These are phyloP conservation scores for Chamaea fasciata DNA, from an alignment of 2,113 vertebrate genomes.

Conservation along the genomic window DNA sequence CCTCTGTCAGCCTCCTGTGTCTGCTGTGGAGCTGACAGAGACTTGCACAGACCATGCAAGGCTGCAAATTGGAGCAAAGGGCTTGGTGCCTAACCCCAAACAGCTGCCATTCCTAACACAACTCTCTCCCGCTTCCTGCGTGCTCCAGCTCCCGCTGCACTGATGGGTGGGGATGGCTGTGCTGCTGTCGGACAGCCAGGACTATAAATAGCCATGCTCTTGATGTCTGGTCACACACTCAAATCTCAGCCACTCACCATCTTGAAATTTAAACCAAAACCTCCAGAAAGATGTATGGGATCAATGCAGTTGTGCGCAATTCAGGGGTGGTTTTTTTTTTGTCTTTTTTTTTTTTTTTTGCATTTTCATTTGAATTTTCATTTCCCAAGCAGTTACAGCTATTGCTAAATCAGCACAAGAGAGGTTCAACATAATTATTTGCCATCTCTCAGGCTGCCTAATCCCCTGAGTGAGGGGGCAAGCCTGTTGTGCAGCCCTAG, in stretches of 20 bases:
- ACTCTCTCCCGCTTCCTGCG: not conserved
- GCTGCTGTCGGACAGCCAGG: not conserved
- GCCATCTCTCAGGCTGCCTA: not conserved
- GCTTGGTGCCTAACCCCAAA: not conserved
- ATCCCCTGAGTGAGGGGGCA: not conserved
- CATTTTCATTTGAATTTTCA: not conserved
- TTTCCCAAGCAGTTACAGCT: not conserved
- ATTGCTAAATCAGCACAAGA: not conserved
- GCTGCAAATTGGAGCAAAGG: rapidly evolving
- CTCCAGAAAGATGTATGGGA: not conserved
- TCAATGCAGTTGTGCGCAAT: not conserved
- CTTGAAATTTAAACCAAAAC: not conserved
- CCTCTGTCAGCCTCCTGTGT: not conserved
- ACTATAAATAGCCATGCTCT: not conserved
- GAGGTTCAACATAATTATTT: not conserved
- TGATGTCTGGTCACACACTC: not conserved
- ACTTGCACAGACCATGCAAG: rapidly evolving
- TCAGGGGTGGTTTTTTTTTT: not conserved
- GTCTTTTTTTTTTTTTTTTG: not conserved
- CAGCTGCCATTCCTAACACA: not conserved
- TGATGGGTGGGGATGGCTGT: rapidly evolving
- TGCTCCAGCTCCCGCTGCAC: rapidly evolving
- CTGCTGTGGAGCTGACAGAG: not conserved
- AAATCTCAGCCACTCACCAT: not conserved
- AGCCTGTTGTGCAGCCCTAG: not conserved